Conservation (phyloP, 1,140 invertebrate genomes). For the Leptinotarsa defecta region DNA sequence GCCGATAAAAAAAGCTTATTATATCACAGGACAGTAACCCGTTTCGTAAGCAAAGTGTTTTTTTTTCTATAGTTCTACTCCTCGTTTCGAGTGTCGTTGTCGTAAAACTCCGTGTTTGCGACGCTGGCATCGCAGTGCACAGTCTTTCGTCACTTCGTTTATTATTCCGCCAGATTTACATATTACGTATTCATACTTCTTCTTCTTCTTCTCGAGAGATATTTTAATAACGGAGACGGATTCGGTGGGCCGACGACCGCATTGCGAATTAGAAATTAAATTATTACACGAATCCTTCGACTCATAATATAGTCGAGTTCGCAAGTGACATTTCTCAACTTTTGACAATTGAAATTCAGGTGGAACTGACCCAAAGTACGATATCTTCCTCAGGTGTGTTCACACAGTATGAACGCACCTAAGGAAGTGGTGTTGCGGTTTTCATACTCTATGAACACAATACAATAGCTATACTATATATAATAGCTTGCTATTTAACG, state of each 20-base stretch:
- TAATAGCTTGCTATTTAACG: no score
- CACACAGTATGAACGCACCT: no score
- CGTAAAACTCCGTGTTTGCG: constrained; percentile 9
- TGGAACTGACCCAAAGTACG: no score
- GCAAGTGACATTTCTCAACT: no score
- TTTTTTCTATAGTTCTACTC: not conserved
- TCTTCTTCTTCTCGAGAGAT: constrained; percentile 30
- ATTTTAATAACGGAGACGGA: constrained; percentile 36
- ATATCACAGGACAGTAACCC: not conserved
- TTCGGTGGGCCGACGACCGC: constrained; percentile 24
- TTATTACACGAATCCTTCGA: constrained; percentile 19
- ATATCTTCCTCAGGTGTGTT: no score
- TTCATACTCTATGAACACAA: no score
- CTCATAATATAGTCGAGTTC: no score
- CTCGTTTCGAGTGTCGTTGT: not conserved
- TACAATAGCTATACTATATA: no score
- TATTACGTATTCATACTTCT: constrained; percentile 37
- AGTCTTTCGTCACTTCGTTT: constrained; percentile 28
- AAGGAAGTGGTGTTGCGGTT: no score
- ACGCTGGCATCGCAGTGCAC: constrained; percentile 7
- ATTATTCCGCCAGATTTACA: constrained; percentile 37
- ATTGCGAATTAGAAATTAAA: constrained; percentile 37
- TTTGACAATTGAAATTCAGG: no score
- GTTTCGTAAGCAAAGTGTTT: constrained; percentile 1
- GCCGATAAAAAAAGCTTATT: not conserved